A percentile compares a stretch with the other conserved stretches of the same genome.
These are phyloP conservation scores for Lophotis ruficrista DNA, from an alignment of 2,113 vertebrate genomes.

Conservation along the genomic window DNA sequence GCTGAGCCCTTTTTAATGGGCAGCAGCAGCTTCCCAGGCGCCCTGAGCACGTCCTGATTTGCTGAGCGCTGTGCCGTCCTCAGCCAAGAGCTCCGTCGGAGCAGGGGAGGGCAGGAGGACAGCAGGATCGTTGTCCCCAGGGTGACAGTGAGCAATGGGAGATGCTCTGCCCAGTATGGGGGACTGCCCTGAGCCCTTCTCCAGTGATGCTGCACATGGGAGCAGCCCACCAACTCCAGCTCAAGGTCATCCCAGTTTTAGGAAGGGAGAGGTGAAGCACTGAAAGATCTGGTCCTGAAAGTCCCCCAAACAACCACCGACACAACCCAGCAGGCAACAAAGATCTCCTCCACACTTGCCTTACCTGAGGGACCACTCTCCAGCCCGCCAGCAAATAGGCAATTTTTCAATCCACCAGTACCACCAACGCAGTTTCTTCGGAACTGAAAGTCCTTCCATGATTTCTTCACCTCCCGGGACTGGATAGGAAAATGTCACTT, in stretches of 20 bases:
- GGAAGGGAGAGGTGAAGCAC: background rate
- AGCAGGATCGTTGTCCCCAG: accelerated
- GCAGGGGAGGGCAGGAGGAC: background rate
- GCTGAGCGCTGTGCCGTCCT: background rate
- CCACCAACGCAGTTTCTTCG: accelerated
- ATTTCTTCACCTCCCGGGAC: background rate
- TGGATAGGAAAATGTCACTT: background rate
- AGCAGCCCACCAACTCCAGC: background rate
- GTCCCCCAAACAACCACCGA: accelerated
- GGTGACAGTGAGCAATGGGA: background rate
- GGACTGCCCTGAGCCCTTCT: background rate
- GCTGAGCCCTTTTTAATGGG: background rate
- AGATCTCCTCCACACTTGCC: background rate
- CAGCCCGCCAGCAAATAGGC: accelerated
- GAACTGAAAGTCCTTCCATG: background rate
- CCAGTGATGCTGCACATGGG: accelerated
- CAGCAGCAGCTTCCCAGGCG: background rate
- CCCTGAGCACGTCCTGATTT: background rate
- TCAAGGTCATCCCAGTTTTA: background rate
- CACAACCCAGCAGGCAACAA: background rate
- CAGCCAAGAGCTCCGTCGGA: background rate
- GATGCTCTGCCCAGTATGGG: accelerated
- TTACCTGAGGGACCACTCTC: background rate
- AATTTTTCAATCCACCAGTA: background rate
- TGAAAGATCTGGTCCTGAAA: background rate